Conservation (phyloP, 92 coral and sea anemone species). For the Ricordea florida region DNA sequence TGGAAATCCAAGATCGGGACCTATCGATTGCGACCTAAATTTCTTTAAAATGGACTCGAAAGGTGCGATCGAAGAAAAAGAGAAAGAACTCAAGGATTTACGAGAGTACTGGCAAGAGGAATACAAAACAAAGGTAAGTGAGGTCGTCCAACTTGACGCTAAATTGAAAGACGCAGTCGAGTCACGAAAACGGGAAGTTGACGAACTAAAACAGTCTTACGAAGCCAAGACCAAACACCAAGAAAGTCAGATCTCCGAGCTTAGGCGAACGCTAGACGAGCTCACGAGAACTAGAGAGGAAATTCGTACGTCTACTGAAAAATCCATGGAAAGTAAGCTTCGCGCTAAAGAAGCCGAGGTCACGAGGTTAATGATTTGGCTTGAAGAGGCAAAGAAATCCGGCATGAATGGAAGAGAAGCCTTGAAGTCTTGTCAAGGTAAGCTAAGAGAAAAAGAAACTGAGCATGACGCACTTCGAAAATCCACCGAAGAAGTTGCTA, state of each 20-base stretch:
- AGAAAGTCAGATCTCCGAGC: slow-evolving; percentile 62
- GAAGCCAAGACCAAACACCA: slow-evolving; percentile 36
- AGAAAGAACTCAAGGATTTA: slow-evolving; percentile 32
- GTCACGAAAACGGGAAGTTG: slow-evolving; percentile 38
- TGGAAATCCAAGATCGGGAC: too few species aligned
- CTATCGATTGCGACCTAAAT: too few species aligned
- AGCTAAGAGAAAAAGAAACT: slow-evolving; percentile 55
- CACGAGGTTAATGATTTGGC: slow-evolving; percentile 23
- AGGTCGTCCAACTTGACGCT: slow-evolving; percentile 33
- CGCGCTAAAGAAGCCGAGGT: slow-evolving; percentile 34
- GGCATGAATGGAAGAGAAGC: slow-evolving; percentile 68
- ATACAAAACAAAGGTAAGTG: slow-evolving; percentile 39
- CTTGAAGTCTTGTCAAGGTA: slow-evolving; percentile 53
- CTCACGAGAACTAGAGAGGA: slow-evolving; percentile 29
- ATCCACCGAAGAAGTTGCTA: slow-evolving; percentile 27
- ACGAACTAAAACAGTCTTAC: slow-evolving; percentile 28
- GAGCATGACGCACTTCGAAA: slow-evolving; percentile 41
- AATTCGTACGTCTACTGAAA: slow-evolving; percentile 15
- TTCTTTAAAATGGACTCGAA: neutral
- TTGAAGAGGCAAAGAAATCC: slow-evolving; percentile 56
- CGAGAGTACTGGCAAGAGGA: slow-evolving; percentile 59
- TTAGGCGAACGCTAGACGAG: slow-evolving; percentile 59
- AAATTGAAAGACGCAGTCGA: slow-evolving; percentile 16
- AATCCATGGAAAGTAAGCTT: slow-evolving; percentile 21
- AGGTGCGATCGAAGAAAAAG: slow-evolving; percentile 28